Evolutionary conservation across 35 echinoderm and acorn worm species (phyloP).

Genomic region (Anneissia japonica): DNA sequence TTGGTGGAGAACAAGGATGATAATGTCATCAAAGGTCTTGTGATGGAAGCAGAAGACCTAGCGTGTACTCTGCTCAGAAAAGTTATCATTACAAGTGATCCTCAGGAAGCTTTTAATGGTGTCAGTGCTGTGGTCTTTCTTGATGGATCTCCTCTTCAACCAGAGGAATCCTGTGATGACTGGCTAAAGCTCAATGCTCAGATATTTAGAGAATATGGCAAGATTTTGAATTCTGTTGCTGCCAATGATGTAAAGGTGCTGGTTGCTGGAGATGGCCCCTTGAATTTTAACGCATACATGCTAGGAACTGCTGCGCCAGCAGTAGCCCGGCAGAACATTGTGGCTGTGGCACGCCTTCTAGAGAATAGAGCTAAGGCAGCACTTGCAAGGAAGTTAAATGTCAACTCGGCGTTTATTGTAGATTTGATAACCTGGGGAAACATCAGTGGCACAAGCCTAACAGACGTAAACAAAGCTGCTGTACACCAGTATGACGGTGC

Average conservation of each 20-base stretch:
- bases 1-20: slow-evolving; percentile 42
- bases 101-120: slow-evolving; percentile 52
- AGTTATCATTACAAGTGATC: slow-evolving; percentile 51
- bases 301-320: slow-evolving; percentile 50
- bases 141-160: slow-evolving; percentile 57
- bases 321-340: slow-evolving; percentile 71
- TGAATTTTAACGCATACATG: slow-evolving; percentile 86
- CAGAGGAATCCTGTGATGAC: slow-evolving; percentile 46
- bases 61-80: slow-evolving; percentile 69
- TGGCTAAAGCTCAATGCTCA: slow-evolving; percentile 59
- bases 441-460: slow-evolving; percentile 58
- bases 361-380: slow-evolving; percentile 88
- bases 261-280: slow-evolving; percentile 65
- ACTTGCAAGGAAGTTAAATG: slow-evolving; percentile 72
- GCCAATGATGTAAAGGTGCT: slow-evolving; percentile 62
- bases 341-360: slow-evolving; percentile 51
- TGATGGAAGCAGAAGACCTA: slow-evolving; percentile 74
- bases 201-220: slow-evolving; percentile 60
- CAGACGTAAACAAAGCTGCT: slow-evolving; percentile 50
- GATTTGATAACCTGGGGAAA: slow-evolving; percentile 93
- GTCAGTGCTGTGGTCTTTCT: slow-evolving; percentile 66
- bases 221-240: slow-evolving; percentile 47
- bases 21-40: slow-evolving; percentile 38
- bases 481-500: slow-evolving; percentile 91
- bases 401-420: slow-evolving; percentile 75